Evolutionary conservation across 2,797 vertebrate genomes (phyloP).

Genomic region (Phoeniculus purpureus): DNA sequence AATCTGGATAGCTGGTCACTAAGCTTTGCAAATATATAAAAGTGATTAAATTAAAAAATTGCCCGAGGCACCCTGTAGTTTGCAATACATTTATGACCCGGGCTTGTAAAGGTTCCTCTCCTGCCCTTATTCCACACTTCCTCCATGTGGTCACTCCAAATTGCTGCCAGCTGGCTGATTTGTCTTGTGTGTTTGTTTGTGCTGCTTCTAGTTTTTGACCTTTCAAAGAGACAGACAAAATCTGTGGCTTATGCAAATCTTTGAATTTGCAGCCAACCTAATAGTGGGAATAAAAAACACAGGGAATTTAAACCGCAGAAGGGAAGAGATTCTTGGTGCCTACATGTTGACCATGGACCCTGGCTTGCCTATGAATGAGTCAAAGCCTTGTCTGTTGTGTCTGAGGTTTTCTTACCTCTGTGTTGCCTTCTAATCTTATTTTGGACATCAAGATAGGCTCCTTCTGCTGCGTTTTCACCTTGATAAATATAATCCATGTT

Average conservation of each 20-base stretch:
- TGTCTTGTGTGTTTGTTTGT: slow-evolving; percentile 1
- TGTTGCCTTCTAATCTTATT: not conserved
- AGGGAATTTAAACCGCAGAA: not conserved
- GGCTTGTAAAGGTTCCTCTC: slow-evolving; percentile 5
- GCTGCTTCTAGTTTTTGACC: slow-evolving; percentile 13
- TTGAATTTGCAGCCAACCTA: slow-evolving; percentile 18
- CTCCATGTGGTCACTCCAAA: slow-evolving; percentile 51
- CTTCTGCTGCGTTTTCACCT: not conserved
- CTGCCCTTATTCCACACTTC: slow-evolving; percentile 18
- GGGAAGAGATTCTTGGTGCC: not conserved
- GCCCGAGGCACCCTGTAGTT: not conserved
- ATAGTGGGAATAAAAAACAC: not conserved
- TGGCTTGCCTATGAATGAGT: not conserved
- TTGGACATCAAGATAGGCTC: not conserved
- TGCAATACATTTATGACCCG: not conserved
- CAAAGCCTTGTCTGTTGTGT: not conserved
- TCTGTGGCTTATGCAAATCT: slow-evolving; percentile 28
- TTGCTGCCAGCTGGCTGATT: slow-evolving; percentile 53
- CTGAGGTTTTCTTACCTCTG: not conserved
- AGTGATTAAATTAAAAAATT: slow-evolving; percentile 22
- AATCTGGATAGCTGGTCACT: slow-evolving; percentile 5
- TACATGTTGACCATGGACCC: not conserved
- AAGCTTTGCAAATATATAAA: slow-evolving; percentile 31
- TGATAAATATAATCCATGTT: not conserved
- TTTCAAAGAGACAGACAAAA: slow-evolving; percentile 21